These are phyloP conservation scores for Naja naja DNA, from an alignment of 2,113 vertebrate species.

Conservation along the genomic window DNA sequence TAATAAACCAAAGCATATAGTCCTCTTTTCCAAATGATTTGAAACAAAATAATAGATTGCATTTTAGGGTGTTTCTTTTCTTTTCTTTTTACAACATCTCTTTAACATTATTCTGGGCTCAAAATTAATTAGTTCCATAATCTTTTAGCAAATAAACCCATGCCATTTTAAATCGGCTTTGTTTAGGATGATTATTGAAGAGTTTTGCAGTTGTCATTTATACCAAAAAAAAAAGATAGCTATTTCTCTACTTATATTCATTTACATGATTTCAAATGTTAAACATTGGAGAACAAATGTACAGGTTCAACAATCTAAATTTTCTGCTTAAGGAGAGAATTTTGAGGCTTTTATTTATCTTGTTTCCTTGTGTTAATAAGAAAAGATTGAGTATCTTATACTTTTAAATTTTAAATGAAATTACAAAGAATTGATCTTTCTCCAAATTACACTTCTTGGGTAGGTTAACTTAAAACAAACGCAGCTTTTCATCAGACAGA, in stretches of 20 bases:
- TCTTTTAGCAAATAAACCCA: constrained; percentile 44
- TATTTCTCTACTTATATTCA: background rate
- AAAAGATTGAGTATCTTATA: background rate
- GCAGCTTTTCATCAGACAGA: constrained; percentile 70
- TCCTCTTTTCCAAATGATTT: constrained; percentile 38
- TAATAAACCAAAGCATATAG: constrained; percentile 30
- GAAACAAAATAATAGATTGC: constrained; percentile 34
- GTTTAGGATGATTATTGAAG: constrained; percentile 9
- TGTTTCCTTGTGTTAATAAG: background rate
- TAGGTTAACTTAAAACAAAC: constrained; percentile 68
- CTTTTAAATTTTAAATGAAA: background rate
- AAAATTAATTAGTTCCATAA: constrained; percentile 20
- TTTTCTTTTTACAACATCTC: background rate
- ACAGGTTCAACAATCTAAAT: background rate
- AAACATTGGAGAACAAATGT: background rate
- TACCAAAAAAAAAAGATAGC: no score
- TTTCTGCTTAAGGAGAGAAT: background rate
- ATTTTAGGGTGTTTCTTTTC: background rate
- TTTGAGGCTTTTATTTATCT: no score
- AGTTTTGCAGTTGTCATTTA: background rate
- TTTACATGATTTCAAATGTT: background rate
- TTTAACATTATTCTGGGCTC: background rate
- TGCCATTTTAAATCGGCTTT: constrained; percentile 49
- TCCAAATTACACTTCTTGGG: constrained; percentile 42
- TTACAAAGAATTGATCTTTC: background rate